A percentile compares a stretch with the other conserved stretches of the same genome.
Conservation (phyloP, 2,888 invertebrate genomes). For the Masnerella sp. region DNA sequence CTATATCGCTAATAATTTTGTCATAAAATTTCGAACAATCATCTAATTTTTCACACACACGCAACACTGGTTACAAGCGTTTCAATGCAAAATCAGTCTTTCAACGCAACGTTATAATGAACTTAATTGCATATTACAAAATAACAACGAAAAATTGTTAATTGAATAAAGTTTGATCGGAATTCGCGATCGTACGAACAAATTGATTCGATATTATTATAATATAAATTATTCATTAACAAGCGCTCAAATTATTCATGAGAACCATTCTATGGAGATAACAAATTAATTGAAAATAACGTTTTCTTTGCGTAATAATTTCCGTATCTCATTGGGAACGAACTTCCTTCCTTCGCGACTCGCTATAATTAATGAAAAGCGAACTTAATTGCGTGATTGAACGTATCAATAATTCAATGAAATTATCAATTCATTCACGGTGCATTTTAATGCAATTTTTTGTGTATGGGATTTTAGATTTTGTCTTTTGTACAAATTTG, state of each 20-base stretch:
- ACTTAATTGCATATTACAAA: too few species aligned
- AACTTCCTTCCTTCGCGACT: slow-evolving; percentile 48
- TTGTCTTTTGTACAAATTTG: too few species aligned
- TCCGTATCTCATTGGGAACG: slow-evolving; percentile 45
- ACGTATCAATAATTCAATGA: slow-evolving; percentile 36
- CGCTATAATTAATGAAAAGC: slow-evolving; percentile 47
- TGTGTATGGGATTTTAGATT: too few species aligned
- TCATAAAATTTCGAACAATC: too few species aligned
- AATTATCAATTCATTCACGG: slow-evolving; percentile 38
- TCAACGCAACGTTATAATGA: too few species aligned
- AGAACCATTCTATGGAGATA: slow-evolving; percentile 46
- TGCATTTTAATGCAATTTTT: slow-evolving; percentile 5
- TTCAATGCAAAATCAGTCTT: too few species aligned
- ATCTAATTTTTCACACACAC: too few species aligned
- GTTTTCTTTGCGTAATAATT: slow-evolving; percentile 53
- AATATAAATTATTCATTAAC: slow-evolving; percentile 44
- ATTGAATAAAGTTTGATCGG: background rate
- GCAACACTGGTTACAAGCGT: too few species aligned
- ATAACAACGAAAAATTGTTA: too few species aligned
- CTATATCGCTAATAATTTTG: too few species aligned
- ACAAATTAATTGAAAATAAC: slow-evolving; percentile 55
- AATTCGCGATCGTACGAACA: slow-evolving; percentile 12
- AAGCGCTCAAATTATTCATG: slow-evolving; percentile 39
- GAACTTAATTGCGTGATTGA: slow-evolving; percentile 37
- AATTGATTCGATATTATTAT: slow-evolving; percentile 24